Conservation (phyloP, 2,797 vertebrate genomes). For the Taeniopygia guttata region DNA sequence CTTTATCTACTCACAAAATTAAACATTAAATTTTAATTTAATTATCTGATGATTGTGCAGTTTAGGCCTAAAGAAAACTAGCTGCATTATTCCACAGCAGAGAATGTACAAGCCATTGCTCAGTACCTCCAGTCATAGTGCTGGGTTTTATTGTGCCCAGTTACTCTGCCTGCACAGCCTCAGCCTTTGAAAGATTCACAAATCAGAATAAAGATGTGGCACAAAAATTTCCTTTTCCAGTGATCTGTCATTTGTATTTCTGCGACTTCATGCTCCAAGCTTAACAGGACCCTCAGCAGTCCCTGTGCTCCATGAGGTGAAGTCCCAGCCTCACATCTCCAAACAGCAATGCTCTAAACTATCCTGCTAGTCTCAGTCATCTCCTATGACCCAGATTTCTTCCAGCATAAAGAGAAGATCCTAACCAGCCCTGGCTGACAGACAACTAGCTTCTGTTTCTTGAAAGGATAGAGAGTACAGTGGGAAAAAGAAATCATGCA, state of each 20-base stretch:
- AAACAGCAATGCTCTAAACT: background rate
- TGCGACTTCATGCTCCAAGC: background rate
- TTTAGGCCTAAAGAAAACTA: background rate
- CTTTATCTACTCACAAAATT: background rate
- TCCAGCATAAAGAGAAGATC: background rate
- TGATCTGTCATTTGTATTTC: background rate
- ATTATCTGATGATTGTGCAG: background rate
- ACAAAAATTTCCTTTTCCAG: background rate
- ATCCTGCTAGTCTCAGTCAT: background rate
- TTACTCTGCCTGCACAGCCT: background rate
- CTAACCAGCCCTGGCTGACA: constrained; percentile 25
- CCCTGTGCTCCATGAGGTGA: background rate
- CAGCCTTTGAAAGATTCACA: background rate
- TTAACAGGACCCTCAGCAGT: background rate
- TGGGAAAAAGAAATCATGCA: background rate
- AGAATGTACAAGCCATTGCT: background rate
- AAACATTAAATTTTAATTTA: background rate
- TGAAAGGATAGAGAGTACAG: background rate
- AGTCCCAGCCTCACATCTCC: background rate
- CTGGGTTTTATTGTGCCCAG: background rate
- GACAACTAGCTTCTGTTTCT: constrained; percentile 34
- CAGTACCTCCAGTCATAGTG: background rate
- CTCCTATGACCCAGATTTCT: constrained; percentile 37
- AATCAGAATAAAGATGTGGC: background rate
- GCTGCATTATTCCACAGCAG: background rate